Evolutionary conservation across 2,113 vertebrate species (phyloP).

Genomic region (Parotia lawesii): DNA sequence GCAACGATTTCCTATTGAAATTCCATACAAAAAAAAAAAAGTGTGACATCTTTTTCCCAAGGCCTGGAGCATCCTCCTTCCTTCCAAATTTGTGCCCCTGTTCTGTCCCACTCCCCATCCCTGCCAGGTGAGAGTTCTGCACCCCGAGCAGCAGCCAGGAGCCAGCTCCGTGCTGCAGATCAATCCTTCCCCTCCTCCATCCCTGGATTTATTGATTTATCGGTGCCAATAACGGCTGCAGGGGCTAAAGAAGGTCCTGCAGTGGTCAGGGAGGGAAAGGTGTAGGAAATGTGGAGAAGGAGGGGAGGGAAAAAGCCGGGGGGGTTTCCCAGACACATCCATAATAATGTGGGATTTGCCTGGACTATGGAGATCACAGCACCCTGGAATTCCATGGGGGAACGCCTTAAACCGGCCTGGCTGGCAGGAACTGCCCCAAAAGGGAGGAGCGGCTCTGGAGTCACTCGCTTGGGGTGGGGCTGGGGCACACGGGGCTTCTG

Average conservation of each 20-base stretch:
- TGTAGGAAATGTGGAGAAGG: background rate
- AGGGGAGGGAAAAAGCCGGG: background rate
- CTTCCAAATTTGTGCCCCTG: background rate
- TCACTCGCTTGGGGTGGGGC: background rate
- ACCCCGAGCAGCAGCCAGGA: background rate
- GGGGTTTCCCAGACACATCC: background rate
- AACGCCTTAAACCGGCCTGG: rapidly evolving
- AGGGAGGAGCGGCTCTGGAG: background rate
- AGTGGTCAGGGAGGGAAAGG: background rate
- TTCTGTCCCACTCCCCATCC: background rate
- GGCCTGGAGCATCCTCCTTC: background rate
- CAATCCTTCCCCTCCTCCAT: background rate
- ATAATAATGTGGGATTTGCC: rapidly evolving
- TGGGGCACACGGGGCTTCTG: too few relatives aligned
- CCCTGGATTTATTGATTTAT: background rate
- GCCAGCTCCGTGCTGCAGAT: background rate
- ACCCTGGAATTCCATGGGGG: background rate
- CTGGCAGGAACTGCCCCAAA: background rate
- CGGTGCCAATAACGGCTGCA: background rate
- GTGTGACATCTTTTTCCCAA: background rate
- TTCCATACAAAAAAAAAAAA: background rate
- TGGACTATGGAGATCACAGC: background rate
- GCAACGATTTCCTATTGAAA: background rate
- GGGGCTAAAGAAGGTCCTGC: background rate
- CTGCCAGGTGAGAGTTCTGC: background rate